Conservation (phyloP, 1,140 invertebrate genomes). For the Mylabris phalerata region DNA sequence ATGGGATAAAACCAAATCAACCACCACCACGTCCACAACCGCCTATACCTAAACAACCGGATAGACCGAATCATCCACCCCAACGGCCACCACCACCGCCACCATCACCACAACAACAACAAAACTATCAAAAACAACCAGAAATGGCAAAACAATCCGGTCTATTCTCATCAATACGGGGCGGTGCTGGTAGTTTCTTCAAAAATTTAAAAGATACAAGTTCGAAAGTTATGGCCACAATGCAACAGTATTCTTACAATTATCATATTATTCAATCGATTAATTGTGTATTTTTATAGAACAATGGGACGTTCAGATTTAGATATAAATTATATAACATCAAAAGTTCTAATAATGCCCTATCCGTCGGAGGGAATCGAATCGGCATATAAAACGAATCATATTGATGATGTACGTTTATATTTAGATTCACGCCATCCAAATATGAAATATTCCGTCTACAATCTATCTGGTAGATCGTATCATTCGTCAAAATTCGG, state of each 20-base stretch:
- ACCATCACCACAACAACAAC: constrained; percentile 27
- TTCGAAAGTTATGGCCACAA: constrained; percentile 91
- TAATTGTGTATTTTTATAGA: constrained; percentile 46
- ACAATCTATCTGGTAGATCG: constrained; percentile 67
- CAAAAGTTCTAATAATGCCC: constrained; percentile 84
- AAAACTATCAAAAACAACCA: constrained; percentile 25
- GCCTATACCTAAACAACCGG: constrained; percentile 21
- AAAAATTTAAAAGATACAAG: constrained; percentile 96
- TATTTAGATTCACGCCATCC: constrained; percentile 70
- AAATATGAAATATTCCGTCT: constrained; percentile 64
- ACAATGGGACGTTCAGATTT: constrained; percentile 82
- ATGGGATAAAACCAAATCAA: constrained; percentile 31
- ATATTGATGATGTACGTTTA: constrained; percentile 82
- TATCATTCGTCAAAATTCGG: constrained; percentile 47
- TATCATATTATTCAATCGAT: background rate
- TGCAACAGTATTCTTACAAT: constrained; percentile 67
- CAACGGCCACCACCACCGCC: constrained; percentile 30
- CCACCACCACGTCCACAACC: constrained; percentile 34
- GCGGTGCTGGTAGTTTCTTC: constrained; percentile 77
- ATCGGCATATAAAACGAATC: constrained; percentile 85
- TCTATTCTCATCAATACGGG: constrained; percentile 73
- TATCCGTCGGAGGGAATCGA: constrained; percentile 92
- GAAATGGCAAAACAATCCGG: constrained; percentile 41
- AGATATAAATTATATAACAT: constrained; percentile 87
- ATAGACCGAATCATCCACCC: constrained; percentile 39